These are phyloP conservation scores for Bombus superbus DNA, from an alignment of 1,140 invertebrate genomes.

Conservation along the genomic window DNA sequence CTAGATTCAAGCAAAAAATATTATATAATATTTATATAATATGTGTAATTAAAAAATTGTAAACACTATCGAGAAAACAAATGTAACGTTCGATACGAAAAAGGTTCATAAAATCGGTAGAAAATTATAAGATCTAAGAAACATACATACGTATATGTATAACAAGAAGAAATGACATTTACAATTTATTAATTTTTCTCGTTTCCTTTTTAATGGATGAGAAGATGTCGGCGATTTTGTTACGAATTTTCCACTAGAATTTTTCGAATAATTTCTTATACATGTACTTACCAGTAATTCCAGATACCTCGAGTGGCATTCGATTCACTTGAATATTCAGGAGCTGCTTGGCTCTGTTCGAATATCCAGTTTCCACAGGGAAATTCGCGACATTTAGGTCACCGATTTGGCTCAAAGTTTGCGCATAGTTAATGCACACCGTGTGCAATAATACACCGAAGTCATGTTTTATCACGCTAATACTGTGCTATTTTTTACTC, in stretches of 20 bases:
- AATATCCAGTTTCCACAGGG: constrained; percentile 14
- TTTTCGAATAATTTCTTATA: constrained; percentile 1
- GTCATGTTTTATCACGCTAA: not conserved
- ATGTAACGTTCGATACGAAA: too few species aligned
- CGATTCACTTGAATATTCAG: constrained; percentile 14
- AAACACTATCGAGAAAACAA: too few species aligned
- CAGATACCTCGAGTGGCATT: not conserved
- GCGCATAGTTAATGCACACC: not conserved
- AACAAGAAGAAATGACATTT: too few species aligned
- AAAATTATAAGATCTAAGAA: too few species aligned
- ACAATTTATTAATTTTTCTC: too few species aligned
- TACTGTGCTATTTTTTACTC: not conserved
- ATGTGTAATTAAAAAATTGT: too few species aligned
- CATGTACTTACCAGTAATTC: not conserved
- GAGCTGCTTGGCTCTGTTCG: constrained; percentile 13
- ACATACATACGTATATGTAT: too few species aligned
- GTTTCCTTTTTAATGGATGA: not conserved
- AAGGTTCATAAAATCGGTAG: too few species aligned
- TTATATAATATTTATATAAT: too few species aligned
- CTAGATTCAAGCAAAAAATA: too few species aligned
- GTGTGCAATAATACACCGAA: not conserved
- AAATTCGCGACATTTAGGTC: constrained; percentile 15
- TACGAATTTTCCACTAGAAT: not conserved
- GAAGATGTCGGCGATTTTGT: too few species aligned
- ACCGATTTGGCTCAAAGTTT: constrained; percentile 18